Evolutionary conservation across 2,113 vertebrate species (phyloP), one percentile per base, ranked within the genome.

Genomic region (Prionailurus viverrinus): DNA sequence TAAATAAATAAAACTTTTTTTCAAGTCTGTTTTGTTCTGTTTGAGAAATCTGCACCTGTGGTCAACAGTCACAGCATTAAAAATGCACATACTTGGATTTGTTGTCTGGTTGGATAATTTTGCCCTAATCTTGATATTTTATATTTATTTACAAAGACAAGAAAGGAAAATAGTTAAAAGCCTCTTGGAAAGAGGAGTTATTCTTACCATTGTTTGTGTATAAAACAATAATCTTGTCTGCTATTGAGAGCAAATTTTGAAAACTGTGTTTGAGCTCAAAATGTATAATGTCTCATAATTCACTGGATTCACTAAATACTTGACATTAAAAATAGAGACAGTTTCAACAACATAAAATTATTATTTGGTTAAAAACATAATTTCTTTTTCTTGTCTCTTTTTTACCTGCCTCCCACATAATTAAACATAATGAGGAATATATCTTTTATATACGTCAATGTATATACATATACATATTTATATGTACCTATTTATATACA

Each of bases 331-430:
- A 94, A 88, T 58, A 53, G 18, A 55, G 31, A 69, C 63, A 69
- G 39, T 36, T 71, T 74, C 65, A 92, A 33, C 23, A 96, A 41
- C 33, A 14, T 91, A 10, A 78, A 85, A 94, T 94, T 78, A 23
- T 92, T 94, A 68, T 68, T 82, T 90, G 21, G 11, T 86, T 91
- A 39, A 88, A 94, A 91, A 51, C 41, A 63, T 80, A 45, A 69
- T 82, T 97, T 91, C 65, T 66, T 84, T 87, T 93, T 61, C 58
- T 74, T 88, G n/a, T 73, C 25, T 4, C n/a, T 76, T 92, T 91
- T 92, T 91, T 95, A 81, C 45, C 48, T 90, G 15, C 78, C 82
- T 92, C 45, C 93, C 87, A 96, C 31, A 25, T 93, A 53, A 96
- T 97, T 97, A 90, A 96, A 63, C 66, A 45, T 53, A 55, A 89